Conservation (phyloP, 2,888 invertebrate species). For the Rosalia funebris region DNA sequence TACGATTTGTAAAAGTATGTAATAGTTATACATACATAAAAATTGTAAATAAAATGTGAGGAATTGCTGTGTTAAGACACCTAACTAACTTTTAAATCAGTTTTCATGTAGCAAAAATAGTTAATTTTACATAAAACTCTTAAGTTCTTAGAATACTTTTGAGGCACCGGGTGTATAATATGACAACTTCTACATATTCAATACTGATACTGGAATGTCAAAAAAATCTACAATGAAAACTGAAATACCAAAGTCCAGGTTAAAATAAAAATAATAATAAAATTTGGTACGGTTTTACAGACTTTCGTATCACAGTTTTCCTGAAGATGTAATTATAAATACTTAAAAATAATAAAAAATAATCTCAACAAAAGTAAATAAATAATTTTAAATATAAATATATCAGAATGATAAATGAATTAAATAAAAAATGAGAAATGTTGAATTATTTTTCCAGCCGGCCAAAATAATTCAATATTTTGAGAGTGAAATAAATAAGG, state of each 20-base stretch:
- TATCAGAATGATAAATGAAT: slow-evolving; percentile 48
- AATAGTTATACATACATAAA: slow-evolving; percentile 19
- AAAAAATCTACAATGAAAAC: slow-evolving; percentile 33
- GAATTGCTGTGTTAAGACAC: not conserved
- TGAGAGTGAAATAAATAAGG: slow-evolving; percentile 26
- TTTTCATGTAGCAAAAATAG: slow-evolving; percentile 24
- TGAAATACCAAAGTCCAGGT: slow-evolving; percentile 5
- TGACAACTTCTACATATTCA: slow-evolving; percentile 55
- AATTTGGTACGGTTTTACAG: slow-evolving; percentile 13
- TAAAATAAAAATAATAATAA: slow-evolving; percentile 24
- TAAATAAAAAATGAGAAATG: slow-evolving; percentile 46
- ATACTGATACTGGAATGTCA: slow-evolving; percentile 61
- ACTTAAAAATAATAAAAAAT: slow-evolving; percentile 44
- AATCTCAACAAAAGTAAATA: slow-evolving; percentile 55
- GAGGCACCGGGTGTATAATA: slow-evolving; percentile 37
- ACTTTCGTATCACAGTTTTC: slow-evolving; percentile 33
- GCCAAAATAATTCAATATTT: slow-evolving; percentile 38
- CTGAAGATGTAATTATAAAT: slow-evolving; percentile 31
- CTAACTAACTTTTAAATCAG: slow-evolving; percentile 21
- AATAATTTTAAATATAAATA: slow-evolving; percentile 51
- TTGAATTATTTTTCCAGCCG: slow-evolving; percentile 45
- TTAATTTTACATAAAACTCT: slow-evolving; percentile 21
- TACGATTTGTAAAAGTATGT: slow-evolving; percentile 10
- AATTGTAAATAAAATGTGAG: slow-evolving; percentile 9
- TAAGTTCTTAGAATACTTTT: slow-evolving; percentile 27